A percentile compares a stretch with the other conserved stretches of the same genome.
phyloP scores from a whole-genome alignment of 2,888 invertebrate genomes.

The Diarsia rubi region DNA sequence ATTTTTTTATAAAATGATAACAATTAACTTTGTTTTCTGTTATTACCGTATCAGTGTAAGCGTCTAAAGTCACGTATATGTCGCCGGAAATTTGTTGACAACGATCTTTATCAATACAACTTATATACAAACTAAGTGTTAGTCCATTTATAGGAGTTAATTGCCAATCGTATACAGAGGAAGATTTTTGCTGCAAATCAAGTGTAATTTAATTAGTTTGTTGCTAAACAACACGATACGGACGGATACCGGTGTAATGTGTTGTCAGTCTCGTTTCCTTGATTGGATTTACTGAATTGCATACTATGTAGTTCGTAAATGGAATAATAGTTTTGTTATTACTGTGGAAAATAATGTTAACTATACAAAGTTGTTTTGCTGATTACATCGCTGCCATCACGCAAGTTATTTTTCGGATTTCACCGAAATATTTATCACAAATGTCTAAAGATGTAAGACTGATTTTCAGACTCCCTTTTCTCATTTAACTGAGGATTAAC shows the following conservation, averaged over 20 bases:
- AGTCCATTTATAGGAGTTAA: constrained; percentile 29
- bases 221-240: constrained; percentile 43
- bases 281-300: constrained; percentile 33
- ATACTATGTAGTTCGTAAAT: constrained; percentile 13
- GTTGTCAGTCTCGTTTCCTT: constrained; percentile 53
- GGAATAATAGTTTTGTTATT: constrained; percentile 10
- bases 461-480: neutral
- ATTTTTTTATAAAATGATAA: constrained; percentile 33
- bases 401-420: neutral
- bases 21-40: constrained; percentile 2
- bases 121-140: constrained; percentile 27
- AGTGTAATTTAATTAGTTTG: constrained; percentile 42
- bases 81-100: constrained; percentile 19
- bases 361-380: neutral
- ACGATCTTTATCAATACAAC: constrained; percentile 34
- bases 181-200: constrained; percentile 53
- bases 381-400: neutral
- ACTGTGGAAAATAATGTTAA: neutral
- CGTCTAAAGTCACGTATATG: neutral
- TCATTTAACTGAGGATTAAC: constrained; percentile 1
- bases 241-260: constrained; percentile 24
- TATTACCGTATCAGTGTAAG: neutral
- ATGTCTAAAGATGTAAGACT: neutral
- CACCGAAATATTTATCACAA: neutral
- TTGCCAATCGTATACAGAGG: constrained; percentile 36